Evolutionary conservation across 2,797 vertebrate genomes (phyloP).

Genomic region (Hemitrygon akajei): DNA sequence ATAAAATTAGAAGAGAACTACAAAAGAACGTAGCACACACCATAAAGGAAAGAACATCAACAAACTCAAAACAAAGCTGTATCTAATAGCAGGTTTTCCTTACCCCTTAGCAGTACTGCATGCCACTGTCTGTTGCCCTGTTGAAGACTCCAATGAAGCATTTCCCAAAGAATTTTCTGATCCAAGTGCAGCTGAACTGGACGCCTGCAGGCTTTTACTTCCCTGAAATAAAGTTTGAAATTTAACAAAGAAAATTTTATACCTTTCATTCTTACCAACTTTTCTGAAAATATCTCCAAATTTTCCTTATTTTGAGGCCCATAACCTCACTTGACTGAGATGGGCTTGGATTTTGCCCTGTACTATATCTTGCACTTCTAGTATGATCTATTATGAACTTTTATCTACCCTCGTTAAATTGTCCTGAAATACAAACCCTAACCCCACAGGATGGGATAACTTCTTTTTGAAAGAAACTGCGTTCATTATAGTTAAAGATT

Average conservation of each 20-base stretch:
- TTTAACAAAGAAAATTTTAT: not conserved
- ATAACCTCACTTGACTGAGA: no score
- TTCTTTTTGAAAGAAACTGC: no score
- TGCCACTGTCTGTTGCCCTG: not conserved
- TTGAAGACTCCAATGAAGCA: constrained; percentile 1
- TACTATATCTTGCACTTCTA: no score
- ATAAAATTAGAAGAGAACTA: not conserved
- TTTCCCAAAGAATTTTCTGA: constrained; percentile 15
- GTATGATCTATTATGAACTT: no score
- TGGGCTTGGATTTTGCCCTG: no score
- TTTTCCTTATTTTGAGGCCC: not conserved
- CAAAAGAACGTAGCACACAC: not conserved
- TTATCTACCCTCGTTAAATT: no score
- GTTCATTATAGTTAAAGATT: no score
- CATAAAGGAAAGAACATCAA: not conserved
- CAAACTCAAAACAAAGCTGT: not conserved
- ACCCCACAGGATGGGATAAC: no score
- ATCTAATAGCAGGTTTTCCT: not conserved
- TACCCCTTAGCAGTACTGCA: constrained; percentile 23
- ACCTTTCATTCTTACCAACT: not conserved
- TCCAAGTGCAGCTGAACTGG: not conserved
- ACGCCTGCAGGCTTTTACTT: not conserved
- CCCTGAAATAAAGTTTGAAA: not conserved
- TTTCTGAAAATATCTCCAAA: not conserved
- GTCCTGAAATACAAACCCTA: no score